Evolutionary conservation across 2,113 vertebrate species (phyloP), one percentile per base, ranked within the genome.

Genomic region (Dasyornis broadbenti): DNA sequence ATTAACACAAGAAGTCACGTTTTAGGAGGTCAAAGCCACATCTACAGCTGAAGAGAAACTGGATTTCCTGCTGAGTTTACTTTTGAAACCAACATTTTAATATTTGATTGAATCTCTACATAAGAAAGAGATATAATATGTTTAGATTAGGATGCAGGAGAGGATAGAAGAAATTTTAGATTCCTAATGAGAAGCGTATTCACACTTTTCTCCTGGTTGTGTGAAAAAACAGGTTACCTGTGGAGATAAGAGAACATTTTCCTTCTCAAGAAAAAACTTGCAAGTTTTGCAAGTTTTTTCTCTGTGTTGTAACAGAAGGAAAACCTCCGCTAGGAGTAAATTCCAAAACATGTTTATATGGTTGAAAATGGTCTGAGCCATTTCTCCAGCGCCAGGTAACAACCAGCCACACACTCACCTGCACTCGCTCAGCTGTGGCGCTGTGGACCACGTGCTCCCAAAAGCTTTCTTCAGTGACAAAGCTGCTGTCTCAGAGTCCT

Each of bases 221-320:
- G 2, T 30, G 45, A 49, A 57, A 50, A 53, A 17, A 39, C 16
- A 63, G 6, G 15, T n/a, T 31, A 61, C 31, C 45, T 53, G 26
- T 27, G 27, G 59, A 63, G 27, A 39, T 5, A 53, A 65, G 42
- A 80, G 10, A 24, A 61, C 15, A 3, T 68, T 68, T 70, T 15
- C 65, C 40, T 40, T 70, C 39, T 68, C 0, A 0, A 79, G 40
- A 20, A n/a, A n/a, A n/a, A n/a, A n/a, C n/a, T n/a, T n/a, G 19
- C 26, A 77, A 65, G 31, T 45, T 37, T 27, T 70, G 28, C n/a
- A 69, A 49, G 20, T 6, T 60, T 54, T 72, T 37, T 18, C 12
- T 73, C 82, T 65, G 33, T 39, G 40, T 18, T 71, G 35, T 21
- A 86, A 40, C 10, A 61, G 33, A 70, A 59, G 6, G 4, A 60